Evolutionary conservation across 92 coral and sea anemone genomes (phyloP).

Genomic region (Epizoanthus ramosus): DNA sequence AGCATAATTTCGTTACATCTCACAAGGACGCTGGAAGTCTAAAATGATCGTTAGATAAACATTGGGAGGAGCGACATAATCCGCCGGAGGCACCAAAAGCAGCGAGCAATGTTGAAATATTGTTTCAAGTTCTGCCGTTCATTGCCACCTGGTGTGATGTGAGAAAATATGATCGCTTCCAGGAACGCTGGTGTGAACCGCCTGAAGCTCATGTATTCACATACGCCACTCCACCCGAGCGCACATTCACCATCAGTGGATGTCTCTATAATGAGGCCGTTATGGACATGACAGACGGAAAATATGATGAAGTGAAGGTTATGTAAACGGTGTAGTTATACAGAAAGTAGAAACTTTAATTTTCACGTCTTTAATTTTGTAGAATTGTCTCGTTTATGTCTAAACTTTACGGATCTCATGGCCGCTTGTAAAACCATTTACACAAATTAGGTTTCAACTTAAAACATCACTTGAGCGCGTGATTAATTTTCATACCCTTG

Average conservation of each 20-base stretch:
- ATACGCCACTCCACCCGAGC: not conserved
- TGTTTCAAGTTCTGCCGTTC: slow-evolving; percentile 14
- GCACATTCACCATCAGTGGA: slow-evolving; percentile 34
- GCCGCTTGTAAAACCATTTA: no score
- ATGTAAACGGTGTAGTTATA: not conserved
- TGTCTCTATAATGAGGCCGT: slow-evolving; percentile 25
- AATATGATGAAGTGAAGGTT: not conserved
- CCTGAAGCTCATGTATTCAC: slow-evolving; percentile 20
- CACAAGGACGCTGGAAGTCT: slow-evolving; percentile 21
- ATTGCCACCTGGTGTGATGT: slow-evolving; percentile 20
- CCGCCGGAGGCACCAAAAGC: slow-evolving; percentile 9
- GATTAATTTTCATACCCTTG: no score
- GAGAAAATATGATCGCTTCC: slow-evolving; percentile 24
- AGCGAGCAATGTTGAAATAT: slow-evolving; percentile 7
- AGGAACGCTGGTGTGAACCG: slow-evolving; percentile 20
- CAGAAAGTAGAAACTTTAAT: no score
- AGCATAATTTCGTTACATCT: slow-evolving; percentile 19
- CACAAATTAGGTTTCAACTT: no score
- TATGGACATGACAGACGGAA: slow-evolving; percentile 21
- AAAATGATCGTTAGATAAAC: slow-evolving; percentile 31
- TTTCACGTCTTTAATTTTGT: no score
- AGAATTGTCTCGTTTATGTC: no score
- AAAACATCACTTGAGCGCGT: no score
- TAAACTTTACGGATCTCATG: no score
- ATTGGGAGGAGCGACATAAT: not conserved